Conservation (phyloP, 2,113 vertebrate genomes). For the Ictalurus punctatus region DNA sequence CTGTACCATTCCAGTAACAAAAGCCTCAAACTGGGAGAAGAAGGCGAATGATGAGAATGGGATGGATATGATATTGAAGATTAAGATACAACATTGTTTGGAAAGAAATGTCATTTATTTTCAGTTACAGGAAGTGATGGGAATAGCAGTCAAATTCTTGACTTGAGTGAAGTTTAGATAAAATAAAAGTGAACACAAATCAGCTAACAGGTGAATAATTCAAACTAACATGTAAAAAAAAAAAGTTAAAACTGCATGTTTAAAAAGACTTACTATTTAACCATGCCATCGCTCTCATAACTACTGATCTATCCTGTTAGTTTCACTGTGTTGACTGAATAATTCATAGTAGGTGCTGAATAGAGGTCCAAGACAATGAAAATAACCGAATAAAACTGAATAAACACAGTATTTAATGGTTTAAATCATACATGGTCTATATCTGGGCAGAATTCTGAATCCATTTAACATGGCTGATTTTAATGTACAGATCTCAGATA, state of each 20-base stretch:
- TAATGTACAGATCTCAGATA: not conserved
- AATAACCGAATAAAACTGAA: not conserved
- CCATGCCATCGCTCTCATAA: not conserved
- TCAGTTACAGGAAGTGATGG: not conserved
- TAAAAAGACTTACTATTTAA: not conserved
- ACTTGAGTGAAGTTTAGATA: not conserved
- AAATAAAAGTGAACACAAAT: not conserved
- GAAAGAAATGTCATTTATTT: conserved; percentile 16
- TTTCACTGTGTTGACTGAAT: not conserved
- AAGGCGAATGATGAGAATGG: not conserved
- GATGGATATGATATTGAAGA: conserved; percentile 4
- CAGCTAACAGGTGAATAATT: not conserved
- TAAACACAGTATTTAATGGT: not conserved
- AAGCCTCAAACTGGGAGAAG: conserved; percentile 1
- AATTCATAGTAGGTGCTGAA: not conserved
- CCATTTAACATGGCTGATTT: not conserved
- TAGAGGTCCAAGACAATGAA: not conserved
- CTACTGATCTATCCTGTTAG: not conserved
- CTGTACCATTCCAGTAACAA: conserved; percentile 23
- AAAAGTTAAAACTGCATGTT: not conserved
- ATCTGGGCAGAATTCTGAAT: not conserved
- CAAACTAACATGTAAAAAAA: not conserved
- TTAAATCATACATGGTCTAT: not conserved
- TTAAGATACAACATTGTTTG: conserved; percentile 26
- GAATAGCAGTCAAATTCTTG: not conserved